Percentiles rank a stretch among this genome's conserved stretches.
Conservation (phyloP, 2,888 invertebrate genomes). For the Campopleginae sp. region DNA sequence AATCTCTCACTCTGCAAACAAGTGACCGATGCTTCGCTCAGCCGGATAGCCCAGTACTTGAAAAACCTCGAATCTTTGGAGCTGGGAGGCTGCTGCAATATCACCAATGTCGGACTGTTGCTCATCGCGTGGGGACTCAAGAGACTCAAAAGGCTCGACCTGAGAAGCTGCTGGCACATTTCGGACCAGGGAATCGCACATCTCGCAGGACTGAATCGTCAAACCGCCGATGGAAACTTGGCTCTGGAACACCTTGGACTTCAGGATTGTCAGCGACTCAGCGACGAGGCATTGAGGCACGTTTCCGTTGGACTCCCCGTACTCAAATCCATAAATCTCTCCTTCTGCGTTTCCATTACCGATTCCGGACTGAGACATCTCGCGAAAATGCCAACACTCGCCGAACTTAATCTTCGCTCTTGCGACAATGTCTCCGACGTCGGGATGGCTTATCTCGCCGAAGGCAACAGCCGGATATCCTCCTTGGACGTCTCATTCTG, state of each 20-base stretch:
- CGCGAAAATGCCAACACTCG: constrained; percentile 92
- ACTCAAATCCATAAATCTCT: constrained; percentile 94
- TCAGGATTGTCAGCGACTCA: constrained; percentile 97
- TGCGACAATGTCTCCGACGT: constrained; percentile 97
- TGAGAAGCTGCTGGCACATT: constrained; percentile 96
- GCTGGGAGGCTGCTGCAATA: constrained; percentile 95
- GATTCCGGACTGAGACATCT: constrained; percentile 95
- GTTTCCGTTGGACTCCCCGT: constrained; percentile 91
- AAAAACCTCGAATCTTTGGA: constrained; percentile 95
- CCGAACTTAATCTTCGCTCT: constrained; percentile 94
- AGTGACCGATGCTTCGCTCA: constrained; percentile 95
- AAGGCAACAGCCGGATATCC: constrained; percentile 93
- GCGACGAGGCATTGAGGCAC: constrained; percentile 95
- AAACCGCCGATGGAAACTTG: constrained; percentile 88
- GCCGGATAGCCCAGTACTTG: constrained; percentile 92
- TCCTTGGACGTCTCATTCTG: constrained; percentile 97
- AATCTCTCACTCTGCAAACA: constrained; percentile 97
- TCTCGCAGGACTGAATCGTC: constrained; percentile 90
- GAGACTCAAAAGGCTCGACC: constrained; percentile 92
- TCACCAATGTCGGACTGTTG: constrained; percentile 94
- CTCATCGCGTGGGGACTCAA: constrained; percentile 95
- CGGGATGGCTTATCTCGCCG: constrained; percentile 96
- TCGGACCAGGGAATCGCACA: constrained; percentile 96
- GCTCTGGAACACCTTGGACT: constrained; percentile 93
- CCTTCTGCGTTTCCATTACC: constrained; percentile 97